A percentile compares a stretch with the other conserved stretches of the same genome.
These are phyloP conservation scores for Gadopsis marmoratus DNA, from an alignment of 2,797 vertebrate genomes.

Conservation along the genomic window DNA sequence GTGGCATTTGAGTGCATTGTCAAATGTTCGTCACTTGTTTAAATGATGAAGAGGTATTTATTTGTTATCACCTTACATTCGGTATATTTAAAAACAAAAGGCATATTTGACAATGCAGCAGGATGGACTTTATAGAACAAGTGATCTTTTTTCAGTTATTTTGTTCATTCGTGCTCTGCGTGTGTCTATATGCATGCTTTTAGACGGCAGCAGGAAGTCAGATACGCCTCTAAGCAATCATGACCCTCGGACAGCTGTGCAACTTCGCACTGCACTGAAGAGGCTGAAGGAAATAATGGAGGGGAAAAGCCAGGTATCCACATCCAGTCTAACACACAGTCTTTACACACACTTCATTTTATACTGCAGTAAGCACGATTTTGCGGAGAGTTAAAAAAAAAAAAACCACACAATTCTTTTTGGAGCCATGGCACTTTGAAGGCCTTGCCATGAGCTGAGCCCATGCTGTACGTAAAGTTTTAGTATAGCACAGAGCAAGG, in stretches of 20 bases:
- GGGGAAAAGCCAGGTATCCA: conserved; percentile 95
- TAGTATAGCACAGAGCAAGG: too few relatives aligned
- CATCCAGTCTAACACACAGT: neutral
- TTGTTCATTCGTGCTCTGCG: conserved; percentile 4
- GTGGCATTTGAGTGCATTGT: conserved; percentile 42
- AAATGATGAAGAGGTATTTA: neutral
- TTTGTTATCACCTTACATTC: neutral
- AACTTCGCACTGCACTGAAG: conserved; percentile 96
- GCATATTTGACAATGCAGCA: conserved; percentile 42
- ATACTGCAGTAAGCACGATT: neutral
- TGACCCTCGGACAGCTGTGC: conserved; percentile 97
- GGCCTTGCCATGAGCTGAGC: neutral
- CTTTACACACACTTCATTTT: neutral
- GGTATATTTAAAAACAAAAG: neutral
- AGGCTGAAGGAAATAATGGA: conserved; percentile 99
- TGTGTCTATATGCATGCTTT: conserved; percentile 10
- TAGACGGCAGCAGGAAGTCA: conserved; percentile 93
- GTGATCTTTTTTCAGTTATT: neutral
- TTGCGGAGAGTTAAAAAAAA: too few relatives aligned
- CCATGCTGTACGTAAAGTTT: neutral
- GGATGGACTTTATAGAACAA: neutral
- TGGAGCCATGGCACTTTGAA: neutral
- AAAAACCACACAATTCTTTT: too few relatives aligned
- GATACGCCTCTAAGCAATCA: conserved; percentile 91
- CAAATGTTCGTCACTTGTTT: conserved; percentile 31